Percentiles rank a stretch among this genome's conserved stretches.
Evolutionary conservation across 2,113 vertebrate species (phyloP).

Genomic region (Corvus moneduloides): DNA sequence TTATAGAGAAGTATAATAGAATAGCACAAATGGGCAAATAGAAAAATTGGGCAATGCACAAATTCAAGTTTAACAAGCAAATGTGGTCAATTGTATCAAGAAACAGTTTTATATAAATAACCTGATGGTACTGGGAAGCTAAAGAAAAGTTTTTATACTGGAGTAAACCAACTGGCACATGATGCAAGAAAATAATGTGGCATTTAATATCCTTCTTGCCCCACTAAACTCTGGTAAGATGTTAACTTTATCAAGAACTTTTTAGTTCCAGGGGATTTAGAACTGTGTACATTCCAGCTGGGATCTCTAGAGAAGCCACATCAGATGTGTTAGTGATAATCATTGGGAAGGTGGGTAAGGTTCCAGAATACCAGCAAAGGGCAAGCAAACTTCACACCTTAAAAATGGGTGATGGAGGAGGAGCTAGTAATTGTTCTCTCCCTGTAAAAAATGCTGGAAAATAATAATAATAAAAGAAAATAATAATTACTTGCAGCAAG

Average conservation of each 20-base stretch:
- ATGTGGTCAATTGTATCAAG: neutral
- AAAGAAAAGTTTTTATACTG: neutral
- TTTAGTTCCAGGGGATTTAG: neutral
- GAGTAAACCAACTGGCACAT: neutral
- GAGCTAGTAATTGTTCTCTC: neutral
- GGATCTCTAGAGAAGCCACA: neutral
- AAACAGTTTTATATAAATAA: neutral
- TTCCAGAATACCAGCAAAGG: neutral
- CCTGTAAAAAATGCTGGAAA: neutral
- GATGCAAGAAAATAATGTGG: accelerated
- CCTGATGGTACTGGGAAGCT: neutral
- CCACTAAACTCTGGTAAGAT: neutral
- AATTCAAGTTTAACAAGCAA: neutral
- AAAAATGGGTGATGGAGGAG: neutral
- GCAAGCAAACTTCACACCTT: neutral
- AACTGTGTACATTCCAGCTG: neutral
- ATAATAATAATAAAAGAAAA: neutral
- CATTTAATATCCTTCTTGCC: neutral
- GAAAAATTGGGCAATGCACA: neutral
- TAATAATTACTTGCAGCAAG: neutral
- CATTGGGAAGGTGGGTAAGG: neutral
- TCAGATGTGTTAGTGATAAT: neutral
- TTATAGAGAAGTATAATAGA: neutral
- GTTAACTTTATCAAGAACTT: neutral
- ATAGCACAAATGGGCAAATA: neutral